Evolutionary conservation across 2,797 vertebrate genomes (phyloP).

Genomic region (Streptopelia turtur): DNA sequence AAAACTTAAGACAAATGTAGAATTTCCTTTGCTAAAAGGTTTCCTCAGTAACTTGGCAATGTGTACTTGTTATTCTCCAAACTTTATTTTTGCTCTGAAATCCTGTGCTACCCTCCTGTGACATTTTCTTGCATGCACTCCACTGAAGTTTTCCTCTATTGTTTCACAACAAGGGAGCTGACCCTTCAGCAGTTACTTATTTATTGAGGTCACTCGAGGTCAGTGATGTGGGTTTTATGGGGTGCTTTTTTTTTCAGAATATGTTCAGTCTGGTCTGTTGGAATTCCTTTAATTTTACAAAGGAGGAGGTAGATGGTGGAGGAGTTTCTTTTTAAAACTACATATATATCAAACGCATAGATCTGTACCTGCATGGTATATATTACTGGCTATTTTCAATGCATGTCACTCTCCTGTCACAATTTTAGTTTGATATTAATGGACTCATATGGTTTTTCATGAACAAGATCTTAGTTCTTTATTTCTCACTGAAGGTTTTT

Average conservation of each 20-base stretch:
- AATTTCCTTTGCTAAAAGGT: slow-evolving; percentile 28
- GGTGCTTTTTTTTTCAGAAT: slow-evolving; percentile 35
- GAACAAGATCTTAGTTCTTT: not conserved
- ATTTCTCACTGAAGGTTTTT: not conserved
- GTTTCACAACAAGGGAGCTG: slow-evolving; percentile 72
- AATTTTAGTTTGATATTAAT: slow-evolving; percentile 29
- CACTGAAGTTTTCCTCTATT: slow-evolving; percentile 70
- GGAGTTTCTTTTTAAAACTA: not conserved
- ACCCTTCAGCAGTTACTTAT: slow-evolving; percentile 75
- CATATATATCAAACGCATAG: not conserved
- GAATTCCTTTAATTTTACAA: slow-evolving; percentile 57
- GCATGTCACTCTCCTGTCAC: not conserved
- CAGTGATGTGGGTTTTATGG: slow-evolving; percentile 45
- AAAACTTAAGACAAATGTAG: slow-evolving; percentile 10
- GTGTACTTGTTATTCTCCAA: slow-evolving; percentile 13
- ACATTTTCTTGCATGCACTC: slow-evolving; percentile 66
- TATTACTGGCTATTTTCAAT: not conserved
- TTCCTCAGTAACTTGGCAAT: slow-evolving; percentile 29
- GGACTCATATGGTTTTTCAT: not conserved
- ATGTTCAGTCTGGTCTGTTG: slow-evolving; percentile 9
- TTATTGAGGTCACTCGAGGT: slow-evolving; percentile 71
- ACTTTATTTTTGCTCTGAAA: slow-evolving; percentile 65
- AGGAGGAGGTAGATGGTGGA: not conserved
- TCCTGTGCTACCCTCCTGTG: slow-evolving; percentile 60
- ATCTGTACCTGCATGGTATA: not conserved